Percentiles rank a stretch among this genome's conserved stretches.
phyloP scores from a whole-genome alignment of 1,140 invertebrate species.

The Trinorchestia longiramus region DNA sequence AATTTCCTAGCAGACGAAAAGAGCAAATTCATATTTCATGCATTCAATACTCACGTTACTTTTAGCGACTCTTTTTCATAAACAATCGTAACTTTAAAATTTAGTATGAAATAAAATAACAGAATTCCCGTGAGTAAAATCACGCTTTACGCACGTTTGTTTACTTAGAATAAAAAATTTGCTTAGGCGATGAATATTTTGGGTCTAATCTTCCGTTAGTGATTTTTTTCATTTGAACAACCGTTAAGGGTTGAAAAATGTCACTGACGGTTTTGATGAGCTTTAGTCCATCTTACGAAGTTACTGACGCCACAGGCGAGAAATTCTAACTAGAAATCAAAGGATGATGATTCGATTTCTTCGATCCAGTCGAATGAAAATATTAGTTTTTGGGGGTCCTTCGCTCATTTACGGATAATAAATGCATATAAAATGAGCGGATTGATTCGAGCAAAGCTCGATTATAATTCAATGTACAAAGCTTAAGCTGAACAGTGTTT shows the following conservation, averaged over 20 bases:
- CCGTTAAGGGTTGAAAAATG: neutral
- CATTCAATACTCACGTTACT: neutral
- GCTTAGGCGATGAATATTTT: neutral
- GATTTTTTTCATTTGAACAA: neutral
- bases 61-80: neutral
- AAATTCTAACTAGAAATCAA: neutral
- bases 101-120: neutral
- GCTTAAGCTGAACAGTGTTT: neutral
- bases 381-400: neutral
- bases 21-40: neutral
- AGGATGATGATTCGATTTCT: neutral
- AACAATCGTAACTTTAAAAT: neutral
- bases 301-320: too few species aligned
- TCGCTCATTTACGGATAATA: neutral
- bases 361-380: too few species aligned
- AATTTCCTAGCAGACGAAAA: neutral
- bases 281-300: too few species aligned
- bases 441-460: neutral
- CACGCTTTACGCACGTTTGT: neutral
- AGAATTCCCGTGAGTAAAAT: neutral
- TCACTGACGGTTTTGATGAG: too few species aligned
- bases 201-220: too few species aligned
- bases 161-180: neutral
- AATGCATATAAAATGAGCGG: neutral
- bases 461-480: neutral